phyloP scores from a whole-genome alignment of 2,797 vertebrate species.

The Syngnathus acus region DNA sequence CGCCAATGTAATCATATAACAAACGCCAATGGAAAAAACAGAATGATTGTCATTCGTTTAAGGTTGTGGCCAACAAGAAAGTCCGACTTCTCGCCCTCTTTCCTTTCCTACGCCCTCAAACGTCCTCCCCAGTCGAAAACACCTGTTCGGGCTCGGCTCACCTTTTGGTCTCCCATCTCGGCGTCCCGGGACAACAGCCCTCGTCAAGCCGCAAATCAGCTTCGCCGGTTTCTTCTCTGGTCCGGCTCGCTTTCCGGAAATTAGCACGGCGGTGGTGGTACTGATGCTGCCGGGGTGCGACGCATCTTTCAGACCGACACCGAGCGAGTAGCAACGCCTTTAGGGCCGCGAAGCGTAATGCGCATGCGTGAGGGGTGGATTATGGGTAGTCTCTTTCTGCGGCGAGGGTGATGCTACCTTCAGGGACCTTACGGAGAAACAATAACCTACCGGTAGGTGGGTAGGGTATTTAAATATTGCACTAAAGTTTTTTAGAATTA shows the following conservation, averaged over 20 bases:
- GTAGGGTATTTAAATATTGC: neutral
- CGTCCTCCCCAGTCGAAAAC: constrained; percentile 38
- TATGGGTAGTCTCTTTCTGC: constrained; percentile 53
- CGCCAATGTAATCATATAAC: neutral
- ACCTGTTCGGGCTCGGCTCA: constrained; percentile 55
- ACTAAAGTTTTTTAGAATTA: too few species aligned
- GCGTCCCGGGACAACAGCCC: constrained; percentile 33
- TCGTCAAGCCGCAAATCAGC: constrained; percentile 25
- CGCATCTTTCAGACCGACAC: constrained; percentile 64
- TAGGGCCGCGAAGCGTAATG: constrained; percentile 36
- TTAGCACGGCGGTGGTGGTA: constrained; percentile 54
- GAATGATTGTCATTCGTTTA: neutral
- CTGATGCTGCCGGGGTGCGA: constrained; percentile 68
- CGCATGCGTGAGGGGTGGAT: constrained; percentile 55
- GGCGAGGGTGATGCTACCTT: neutral
- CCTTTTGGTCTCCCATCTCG: constrained; percentile 76
- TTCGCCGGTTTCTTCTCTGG: constrained; percentile 19
- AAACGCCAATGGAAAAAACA: neutral
- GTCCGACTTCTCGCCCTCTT: constrained; percentile 25
- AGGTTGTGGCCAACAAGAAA: neutral
- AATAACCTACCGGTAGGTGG: neutral
- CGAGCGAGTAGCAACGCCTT: constrained; percentile 54
- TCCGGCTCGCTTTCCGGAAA: constrained; percentile 15
- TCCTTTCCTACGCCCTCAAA: constrained; percentile 63
- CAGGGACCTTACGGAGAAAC: neutral